Percentiles rank a stretch among this genome's conserved stretches.
Evolutionary conservation across 2,113 vertebrate genomes (phyloP).

Genomic region (Halcyon malimbica): DNA sequence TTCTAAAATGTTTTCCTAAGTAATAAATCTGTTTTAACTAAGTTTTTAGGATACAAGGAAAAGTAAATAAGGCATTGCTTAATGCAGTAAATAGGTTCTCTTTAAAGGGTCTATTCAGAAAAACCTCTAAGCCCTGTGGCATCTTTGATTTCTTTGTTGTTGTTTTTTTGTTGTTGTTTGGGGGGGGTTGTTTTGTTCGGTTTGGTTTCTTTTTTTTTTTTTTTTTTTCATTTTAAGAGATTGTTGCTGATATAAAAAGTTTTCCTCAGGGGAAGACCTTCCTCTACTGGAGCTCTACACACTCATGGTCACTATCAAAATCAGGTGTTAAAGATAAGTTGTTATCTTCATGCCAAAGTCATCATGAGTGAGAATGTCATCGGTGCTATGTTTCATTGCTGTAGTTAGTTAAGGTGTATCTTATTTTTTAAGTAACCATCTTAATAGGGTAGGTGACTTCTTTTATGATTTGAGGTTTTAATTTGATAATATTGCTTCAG

Average conservation of each 20-base stretch:
- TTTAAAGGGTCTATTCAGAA: neutral
- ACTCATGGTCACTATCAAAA: rapidly evolving
- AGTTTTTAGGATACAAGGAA: neutral
- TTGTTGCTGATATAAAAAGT: neutral
- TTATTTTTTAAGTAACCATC: neutral
- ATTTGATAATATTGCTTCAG: neutral
- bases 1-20: neutral
- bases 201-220: neutral
- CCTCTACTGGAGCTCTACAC: neutral
- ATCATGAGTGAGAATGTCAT: neutral
- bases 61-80: neutral
- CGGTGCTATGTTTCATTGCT: rapidly evolving
- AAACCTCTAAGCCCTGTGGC: neutral
- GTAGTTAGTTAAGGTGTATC: neutral
- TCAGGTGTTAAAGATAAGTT: neutral
- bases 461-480: neutral
- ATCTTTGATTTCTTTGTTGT: neutral
- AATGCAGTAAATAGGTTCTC: neutral
- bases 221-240: neutral
- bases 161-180: neutral
- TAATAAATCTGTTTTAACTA: neutral
- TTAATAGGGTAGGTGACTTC: neutral
- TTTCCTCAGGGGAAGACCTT: neutral
- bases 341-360: neutral
- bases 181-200: too few species aligned